These are phyloP conservation scores for Numenius arquata DNA, from an alignment of 2,113 vertebrate species.

Conservation along the genomic window DNA sequence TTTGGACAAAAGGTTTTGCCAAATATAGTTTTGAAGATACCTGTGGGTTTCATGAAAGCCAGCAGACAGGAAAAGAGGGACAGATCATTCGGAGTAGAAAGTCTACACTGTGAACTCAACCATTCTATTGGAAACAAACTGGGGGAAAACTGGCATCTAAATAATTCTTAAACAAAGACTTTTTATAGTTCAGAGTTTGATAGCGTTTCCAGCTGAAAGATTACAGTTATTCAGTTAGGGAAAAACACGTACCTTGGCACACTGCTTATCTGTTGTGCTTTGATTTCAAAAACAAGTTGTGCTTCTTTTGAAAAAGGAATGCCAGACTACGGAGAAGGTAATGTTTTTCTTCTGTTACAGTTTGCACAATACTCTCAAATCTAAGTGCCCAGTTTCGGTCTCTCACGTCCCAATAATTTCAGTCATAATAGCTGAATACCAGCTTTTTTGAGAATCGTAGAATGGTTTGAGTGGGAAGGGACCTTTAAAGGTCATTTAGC, in stretches of 20 bases:
- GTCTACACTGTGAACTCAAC: background rate
- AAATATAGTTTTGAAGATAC: background rate
- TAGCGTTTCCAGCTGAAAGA: background rate
- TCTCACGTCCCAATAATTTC: background rate
- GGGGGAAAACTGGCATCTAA: background rate
- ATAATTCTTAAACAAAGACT: background rate
- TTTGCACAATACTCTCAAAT: background rate
- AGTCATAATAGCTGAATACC: background rate
- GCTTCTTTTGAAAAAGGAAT: background rate
- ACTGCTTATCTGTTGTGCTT: background rate
- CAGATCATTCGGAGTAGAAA: background rate
- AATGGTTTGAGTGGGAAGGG: background rate
- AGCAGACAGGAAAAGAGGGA: background rate
- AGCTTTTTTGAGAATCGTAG: background rate
- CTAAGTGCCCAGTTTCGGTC: background rate
- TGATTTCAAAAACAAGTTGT: background rate
- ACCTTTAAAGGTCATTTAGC: background rate
- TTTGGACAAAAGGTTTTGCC: background rate
- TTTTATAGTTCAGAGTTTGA: background rate
- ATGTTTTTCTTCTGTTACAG: background rate
- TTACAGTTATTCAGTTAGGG: background rate
- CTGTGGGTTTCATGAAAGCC: background rate
- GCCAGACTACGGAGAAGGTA: background rate
- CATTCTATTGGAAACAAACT: background rate
- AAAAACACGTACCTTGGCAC: background rate